Percentiles rank a stretch among this genome's conserved stretches.
Evolutionary conservation across 1,140 invertebrate species (phyloP).

Genomic region (Micrasema minimum): DNA sequence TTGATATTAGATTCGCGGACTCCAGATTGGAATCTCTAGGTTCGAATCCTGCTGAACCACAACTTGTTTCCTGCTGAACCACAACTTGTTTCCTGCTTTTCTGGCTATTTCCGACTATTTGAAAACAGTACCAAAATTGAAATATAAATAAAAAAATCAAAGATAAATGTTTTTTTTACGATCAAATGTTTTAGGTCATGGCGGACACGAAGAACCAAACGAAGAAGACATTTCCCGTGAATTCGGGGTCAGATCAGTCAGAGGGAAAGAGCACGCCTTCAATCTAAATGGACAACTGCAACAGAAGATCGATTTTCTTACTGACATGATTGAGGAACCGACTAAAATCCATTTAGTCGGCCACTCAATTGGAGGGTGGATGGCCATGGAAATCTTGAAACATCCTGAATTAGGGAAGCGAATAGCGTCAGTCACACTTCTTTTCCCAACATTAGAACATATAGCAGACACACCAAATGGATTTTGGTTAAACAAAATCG

Average conservation of each 20-base stretch:
- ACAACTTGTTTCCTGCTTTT: no score
- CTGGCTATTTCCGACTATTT: no score
- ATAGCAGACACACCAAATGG: conserved; percentile 81
- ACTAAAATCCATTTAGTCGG: conserved; percentile 79
- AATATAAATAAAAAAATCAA: no score
- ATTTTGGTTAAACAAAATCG: conserved; percentile 67
- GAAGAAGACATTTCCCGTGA: conserved; percentile 46
- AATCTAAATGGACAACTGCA: conserved; percentile 79
- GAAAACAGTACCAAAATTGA: no score
- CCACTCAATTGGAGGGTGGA: conserved; percentile 88
- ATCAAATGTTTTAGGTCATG: conserved; percentile 74
- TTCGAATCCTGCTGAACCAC: no score
- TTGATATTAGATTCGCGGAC: no score
- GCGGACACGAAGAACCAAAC: conserved; percentile 72
- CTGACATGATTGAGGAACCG: conserved; percentile 75
- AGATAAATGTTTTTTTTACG: no score
- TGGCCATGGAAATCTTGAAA: conserved; percentile 79
- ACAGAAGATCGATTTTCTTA: conserved; percentile 84
- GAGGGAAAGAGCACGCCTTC: conserved; percentile 70
- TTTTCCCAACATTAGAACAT: conserved; percentile 86
- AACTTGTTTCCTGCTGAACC: no score
- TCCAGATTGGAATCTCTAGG: no score
- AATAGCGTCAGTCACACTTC: conserved; percentile 71
- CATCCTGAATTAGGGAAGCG: conserved; percentile 63
- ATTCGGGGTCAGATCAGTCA: conserved; percentile 62